Conservation (phyloP, 2,113 vertebrate species). For the Spea multiplicata region DNA sequence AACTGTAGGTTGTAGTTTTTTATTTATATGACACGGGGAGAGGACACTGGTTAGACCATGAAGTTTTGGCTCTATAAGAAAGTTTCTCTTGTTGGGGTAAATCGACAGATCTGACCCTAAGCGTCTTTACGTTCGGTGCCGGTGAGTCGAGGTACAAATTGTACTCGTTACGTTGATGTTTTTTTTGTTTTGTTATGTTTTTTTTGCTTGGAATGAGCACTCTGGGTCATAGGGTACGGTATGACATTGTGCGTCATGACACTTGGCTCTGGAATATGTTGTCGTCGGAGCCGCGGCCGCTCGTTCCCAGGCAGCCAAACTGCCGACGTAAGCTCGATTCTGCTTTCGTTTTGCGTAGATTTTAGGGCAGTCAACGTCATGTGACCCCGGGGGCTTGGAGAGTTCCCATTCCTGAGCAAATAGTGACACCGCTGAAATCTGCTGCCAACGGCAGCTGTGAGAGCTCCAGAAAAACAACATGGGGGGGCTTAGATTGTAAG, state of each 20-base stretch:
- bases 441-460: neutral
- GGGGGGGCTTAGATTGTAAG: neutral
- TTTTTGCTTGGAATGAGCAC: neutral
- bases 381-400: too few relatives aligned
- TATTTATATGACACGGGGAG: too few relatives aligned
- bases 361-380: neutral
- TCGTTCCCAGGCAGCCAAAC: slow-evolving; percentile 4
- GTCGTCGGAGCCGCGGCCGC: neutral
- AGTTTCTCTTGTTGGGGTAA: too few relatives aligned
- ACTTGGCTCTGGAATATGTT: neutral
- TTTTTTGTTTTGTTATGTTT: too few relatives aligned
- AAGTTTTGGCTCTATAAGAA: too few relatives aligned
- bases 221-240: neutral
- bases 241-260: neutral
- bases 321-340: slow-evolving; percentile 4
- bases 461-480: neutral
- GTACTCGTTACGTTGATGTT: too few relatives aligned
- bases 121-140: too few relatives aligned
- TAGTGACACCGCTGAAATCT: slow-evolving; percentile 8
- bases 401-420: neutral
- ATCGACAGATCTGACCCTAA: too few relatives aligned
- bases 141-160: too few relatives aligned
- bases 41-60: too few relatives aligned
- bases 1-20: too few relatives aligned
- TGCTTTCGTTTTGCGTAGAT: neutral